Conservation (phyloP, 2,797 vertebrate genomes). For the Gadopsis marmoratus region DNA sequence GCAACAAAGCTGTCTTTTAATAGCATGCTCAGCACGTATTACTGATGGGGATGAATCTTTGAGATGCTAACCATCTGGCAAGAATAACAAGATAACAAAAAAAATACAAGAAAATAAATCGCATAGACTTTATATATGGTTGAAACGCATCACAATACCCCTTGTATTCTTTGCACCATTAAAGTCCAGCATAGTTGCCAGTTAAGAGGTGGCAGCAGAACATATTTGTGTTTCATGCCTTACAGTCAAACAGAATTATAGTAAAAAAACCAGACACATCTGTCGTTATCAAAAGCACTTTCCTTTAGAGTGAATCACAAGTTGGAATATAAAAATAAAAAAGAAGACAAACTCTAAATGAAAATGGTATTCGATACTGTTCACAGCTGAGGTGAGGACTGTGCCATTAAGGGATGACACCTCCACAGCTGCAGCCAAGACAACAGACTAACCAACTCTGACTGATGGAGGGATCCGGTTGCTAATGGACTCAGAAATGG, state of each 20-base stretch:
- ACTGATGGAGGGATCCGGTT: constrained; percentile 55
- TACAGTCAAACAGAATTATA: constrained; percentile 30
- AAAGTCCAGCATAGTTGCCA: constrained; percentile 5
- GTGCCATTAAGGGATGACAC: constrained; percentile 36
- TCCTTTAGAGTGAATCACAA: background rate
- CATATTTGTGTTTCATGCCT: constrained; percentile 32
- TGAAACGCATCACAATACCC: background rate
- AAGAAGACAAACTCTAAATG: background rate
- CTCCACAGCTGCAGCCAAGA: constrained; percentile 45
- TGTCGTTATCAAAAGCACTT: constrained; percentile 20
- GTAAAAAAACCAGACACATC: constrained; percentile 27
- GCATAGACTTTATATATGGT: background rate
- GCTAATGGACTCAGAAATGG: constrained; percentile 61
- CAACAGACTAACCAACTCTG: constrained; percentile 53
- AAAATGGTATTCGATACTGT: constrained; percentile 5
- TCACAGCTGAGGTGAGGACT: constrained; percentile 30
- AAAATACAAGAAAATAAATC: background rate
- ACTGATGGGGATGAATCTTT: constrained; percentile 52
- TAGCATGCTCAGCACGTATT: constrained; percentile 59
- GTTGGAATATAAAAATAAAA: too few species aligned
- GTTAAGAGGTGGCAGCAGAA: constrained; percentile 1
- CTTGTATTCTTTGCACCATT: background rate
- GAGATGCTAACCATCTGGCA: constrained; percentile 69
- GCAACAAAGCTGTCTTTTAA: constrained; percentile 61
- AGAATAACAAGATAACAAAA: constrained; percentile 34